Conservation (phyloP, 1,140 invertebrate genomes). For the Drosophila parabipectinata region DNA sequence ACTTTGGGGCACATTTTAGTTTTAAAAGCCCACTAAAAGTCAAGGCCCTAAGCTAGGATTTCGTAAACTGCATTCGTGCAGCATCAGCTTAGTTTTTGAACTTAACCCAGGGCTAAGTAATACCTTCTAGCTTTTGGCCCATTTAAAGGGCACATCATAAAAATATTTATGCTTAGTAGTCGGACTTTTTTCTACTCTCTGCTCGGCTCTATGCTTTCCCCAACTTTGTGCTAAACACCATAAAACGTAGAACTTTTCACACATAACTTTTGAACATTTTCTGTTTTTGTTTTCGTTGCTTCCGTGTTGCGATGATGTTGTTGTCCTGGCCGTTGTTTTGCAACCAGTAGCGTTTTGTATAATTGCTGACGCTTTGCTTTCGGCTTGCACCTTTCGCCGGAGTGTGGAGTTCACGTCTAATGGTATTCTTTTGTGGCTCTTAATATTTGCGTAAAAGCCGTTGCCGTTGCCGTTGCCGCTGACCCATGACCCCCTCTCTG, state of each 20-base stretch:
- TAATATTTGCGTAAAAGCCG: conserved; percentile 53
- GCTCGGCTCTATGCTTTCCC: neutral
- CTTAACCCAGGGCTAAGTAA: conserved; percentile 32
- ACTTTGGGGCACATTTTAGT: neutral
- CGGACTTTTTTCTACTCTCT: neutral
- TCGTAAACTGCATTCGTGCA: conserved; percentile 30
- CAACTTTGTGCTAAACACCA: conserved; percentile 54
- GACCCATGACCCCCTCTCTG: conserved; percentile 22
- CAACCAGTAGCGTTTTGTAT: conserved; percentile 54
- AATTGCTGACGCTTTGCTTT: conserved; percentile 76
- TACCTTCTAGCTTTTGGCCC: conserved; percentile 19
- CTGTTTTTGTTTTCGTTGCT: conserved; percentile 31
- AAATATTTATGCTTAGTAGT: conserved; percentile 44
- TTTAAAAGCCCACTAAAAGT: conserved; percentile 16
- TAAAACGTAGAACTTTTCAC: conserved; percentile 52
- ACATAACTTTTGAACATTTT: conserved; percentile 45
- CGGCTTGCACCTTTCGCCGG: conserved; percentile 46
- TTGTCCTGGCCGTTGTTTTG: conserved; percentile 16
- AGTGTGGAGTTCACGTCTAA: conserved; percentile 29
- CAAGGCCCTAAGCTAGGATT: conserved; percentile 8
- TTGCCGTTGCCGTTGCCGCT: conserved; percentile 8
- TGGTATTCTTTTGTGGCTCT: conserved; percentile 63
- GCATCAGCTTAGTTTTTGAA: conserved; percentile 21
- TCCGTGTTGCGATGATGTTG: conserved; percentile 24
- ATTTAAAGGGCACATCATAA: conserved; percentile 44